Conservation (phyloP, 2,797 vertebrate species). For the Mormyrus proboscirostris region DNA sequence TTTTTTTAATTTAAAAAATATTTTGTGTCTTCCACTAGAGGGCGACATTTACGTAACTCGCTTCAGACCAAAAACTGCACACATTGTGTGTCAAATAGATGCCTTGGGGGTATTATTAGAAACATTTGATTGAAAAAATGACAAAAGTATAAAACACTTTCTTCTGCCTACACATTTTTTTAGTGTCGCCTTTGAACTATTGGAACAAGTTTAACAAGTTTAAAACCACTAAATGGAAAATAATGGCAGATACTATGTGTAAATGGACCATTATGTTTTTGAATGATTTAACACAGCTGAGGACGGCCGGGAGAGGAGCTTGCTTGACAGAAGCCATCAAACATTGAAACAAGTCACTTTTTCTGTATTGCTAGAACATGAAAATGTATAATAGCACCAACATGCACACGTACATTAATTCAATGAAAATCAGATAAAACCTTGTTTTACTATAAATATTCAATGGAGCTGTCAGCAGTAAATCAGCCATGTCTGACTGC, state of each 20-base stretch:
- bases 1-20: not conserved
- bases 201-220: not conserved
- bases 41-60: not conserved
- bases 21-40: not conserved
- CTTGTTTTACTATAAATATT: not conserved
- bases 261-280: not conserved
- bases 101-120: not conserved
- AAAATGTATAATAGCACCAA: not conserved
- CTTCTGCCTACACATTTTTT: not conserved
- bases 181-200: not conserved
- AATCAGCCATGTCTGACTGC: not conserved
- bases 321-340: not conserved
- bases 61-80: not conserved
- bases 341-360: not conserved
- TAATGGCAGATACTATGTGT: not conserved
- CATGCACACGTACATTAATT: not conserved
- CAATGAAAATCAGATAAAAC: not conserved
- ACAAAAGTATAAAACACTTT: not conserved
- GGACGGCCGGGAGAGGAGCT: not conserved
- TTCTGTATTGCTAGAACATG: not conserved
- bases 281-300: not conserved
- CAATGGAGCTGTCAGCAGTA: not conserved
- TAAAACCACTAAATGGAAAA: not conserved
- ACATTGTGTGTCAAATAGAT: not conserved
- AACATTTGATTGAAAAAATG: not conserved